These are phyloP conservation scores for Cynopterus brachyotis DNA, from an alignment of 2,113 vertebrate species.

Conservation along the genomic window DNA sequence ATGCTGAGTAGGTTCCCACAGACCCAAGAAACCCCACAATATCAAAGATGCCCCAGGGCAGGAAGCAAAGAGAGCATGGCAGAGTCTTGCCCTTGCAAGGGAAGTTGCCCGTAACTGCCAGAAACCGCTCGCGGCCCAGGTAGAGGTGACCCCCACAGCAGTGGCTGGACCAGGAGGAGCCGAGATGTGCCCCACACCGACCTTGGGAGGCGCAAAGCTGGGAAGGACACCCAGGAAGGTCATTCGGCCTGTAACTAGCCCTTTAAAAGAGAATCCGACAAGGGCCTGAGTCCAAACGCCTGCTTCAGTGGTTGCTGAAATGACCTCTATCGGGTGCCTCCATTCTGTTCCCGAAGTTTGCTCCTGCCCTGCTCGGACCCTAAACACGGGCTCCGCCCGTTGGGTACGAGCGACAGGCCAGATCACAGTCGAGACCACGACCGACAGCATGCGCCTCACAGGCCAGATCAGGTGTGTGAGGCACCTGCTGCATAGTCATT, in stretches of 20 bases:
- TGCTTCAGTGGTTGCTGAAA: background rate
- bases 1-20: background rate
- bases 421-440: background rate
- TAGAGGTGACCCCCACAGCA: too few relatives aligned
- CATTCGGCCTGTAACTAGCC: rapidly evolving
- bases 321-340: rapidly evolving
- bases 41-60: background rate
- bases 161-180: background rate
- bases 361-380: background rate
- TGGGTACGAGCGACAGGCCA: rapidly evolving
- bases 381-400: background rate
- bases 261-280: too few relatives aligned
- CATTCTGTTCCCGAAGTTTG: background rate
- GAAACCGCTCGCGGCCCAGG: background rate
- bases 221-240: background rate
- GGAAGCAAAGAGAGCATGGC: background rate
- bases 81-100: background rate
- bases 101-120: background rate
- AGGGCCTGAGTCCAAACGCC: too few relatives aligned
- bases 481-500: background rate
- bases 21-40: too few relatives aligned
- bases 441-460: rapidly evolving
- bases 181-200: rapidly evolving
- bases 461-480: rapidly evolving
- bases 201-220: background rate